A percentile compares a stretch with the other conserved stretches of the same genome.
Evolutionary conservation across 1,140 invertebrate genomes (phyloP).

Genomic region (Epicauta chinensis): DNA sequence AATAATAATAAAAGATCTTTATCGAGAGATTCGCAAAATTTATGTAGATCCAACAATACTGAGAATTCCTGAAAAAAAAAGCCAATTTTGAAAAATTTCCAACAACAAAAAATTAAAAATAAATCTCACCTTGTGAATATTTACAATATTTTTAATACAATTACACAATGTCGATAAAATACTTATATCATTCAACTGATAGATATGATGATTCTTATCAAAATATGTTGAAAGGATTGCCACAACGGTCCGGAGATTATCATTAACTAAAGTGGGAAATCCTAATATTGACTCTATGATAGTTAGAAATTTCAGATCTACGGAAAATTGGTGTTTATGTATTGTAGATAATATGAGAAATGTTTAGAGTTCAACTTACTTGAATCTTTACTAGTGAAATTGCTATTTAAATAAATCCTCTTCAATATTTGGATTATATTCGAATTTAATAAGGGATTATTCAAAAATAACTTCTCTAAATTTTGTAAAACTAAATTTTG

Average conservation of each 20-base stretch:
- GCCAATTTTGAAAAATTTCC: too few relatives aligned
- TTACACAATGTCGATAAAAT: not conserved
- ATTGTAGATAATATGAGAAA: too few relatives aligned
- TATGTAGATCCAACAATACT: not conserved
- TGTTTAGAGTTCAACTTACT: not conserved
- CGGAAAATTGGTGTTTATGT: too few relatives aligned
- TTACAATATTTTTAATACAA: not conserved
- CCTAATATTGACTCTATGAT: too few relatives aligned
- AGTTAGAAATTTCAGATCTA: too few relatives aligned
- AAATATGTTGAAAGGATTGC: too few relatives aligned
- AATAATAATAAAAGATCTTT: not conserved
- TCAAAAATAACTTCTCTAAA: conserved; percentile 5
- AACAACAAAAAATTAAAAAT: not conserved
- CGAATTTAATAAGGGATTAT: conserved; percentile 7
- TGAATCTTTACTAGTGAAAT: conserved; percentile 11
- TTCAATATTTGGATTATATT: conserved; percentile 14
- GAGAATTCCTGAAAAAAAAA: not conserved
- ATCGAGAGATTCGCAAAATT: not conserved
- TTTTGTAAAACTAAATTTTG: not conserved
- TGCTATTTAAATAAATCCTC: conserved; percentile 13
- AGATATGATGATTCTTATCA: too few relatives aligned
- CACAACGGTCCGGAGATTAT: too few relatives aligned
- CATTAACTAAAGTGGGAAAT: too few relatives aligned
- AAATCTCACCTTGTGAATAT: conserved; percentile 5
- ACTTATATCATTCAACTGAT: too few relatives aligned